Percentiles rank a stretch among this genome's conserved stretches.
phyloP scores from a whole-genome alignment of 2,888 invertebrate genomes.

The Synanthedon tipuliformis region DNA sequence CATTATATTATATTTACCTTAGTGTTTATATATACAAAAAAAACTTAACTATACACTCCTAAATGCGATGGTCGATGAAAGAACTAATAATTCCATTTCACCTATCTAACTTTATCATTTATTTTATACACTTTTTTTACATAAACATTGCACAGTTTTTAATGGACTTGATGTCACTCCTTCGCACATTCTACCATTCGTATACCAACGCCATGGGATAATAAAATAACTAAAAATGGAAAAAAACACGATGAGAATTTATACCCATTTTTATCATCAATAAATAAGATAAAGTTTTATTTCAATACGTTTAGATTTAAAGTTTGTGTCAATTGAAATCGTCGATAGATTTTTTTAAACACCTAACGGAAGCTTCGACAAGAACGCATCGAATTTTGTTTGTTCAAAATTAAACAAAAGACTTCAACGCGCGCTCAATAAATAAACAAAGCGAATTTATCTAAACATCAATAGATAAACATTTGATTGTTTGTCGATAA shows the following conservation, averaged over 20 bases:
- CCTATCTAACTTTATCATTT: slow-evolving; percentile 51
- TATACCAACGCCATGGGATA: slow-evolving; percentile 27
- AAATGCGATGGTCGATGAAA: slow-evolving; percentile 57
- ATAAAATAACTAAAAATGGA: too few relatives aligned
- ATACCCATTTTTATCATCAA: too few relatives aligned
- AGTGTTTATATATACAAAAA: slow-evolving; percentile 53
- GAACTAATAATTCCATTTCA: slow-evolving; percentile 58
- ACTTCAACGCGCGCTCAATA: slow-evolving; percentile 56
- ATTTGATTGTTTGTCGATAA: slow-evolving; percentile 26
- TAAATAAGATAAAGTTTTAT: too few relatives aligned
- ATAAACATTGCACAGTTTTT: slow-evolving; percentile 64
- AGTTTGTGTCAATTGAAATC: too few relatives aligned
- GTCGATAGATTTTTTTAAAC: too few relatives aligned
- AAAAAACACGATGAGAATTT: too few relatives aligned
- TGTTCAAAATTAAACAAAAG: slow-evolving; percentile 37
- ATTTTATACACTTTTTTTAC: slow-evolving; percentile 57
- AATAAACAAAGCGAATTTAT: slow-evolving; percentile 24
- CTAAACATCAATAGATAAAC: slow-evolving; percentile 38
- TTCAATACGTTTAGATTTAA: too few relatives aligned
- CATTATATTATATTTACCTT: slow-evolving; percentile 34
- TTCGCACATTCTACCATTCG: slow-evolving; percentile 11
- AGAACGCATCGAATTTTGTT: neutral
- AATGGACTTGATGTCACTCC: slow-evolving; percentile 48
- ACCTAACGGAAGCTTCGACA: too few relatives aligned
- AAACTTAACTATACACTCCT: slow-evolving; percentile 43